These are phyloP conservation scores for Carposina sasakii DNA, from an alignment of 1,140 invertebrate genomes.

Conservation along the genomic window DNA sequence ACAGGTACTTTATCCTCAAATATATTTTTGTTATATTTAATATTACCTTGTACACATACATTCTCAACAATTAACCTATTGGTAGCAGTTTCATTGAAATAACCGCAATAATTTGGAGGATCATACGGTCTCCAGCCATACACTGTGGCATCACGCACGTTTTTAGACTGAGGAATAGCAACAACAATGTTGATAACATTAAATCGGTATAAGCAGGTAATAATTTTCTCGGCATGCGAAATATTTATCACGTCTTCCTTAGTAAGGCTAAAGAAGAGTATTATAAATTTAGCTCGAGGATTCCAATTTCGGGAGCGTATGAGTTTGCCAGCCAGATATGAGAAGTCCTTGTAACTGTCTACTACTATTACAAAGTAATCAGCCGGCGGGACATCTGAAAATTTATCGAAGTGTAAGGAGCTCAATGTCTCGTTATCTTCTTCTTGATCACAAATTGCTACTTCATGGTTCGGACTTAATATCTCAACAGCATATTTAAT, in stretches of 20 bases:
- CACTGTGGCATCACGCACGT: slow-evolving; percentile 34
- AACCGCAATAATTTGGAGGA: slow-evolving; percentile 55
- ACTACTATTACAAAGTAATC: slow-evolving; percentile 52
- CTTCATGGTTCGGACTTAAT: slow-evolving; percentile 14
- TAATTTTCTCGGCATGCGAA: slow-evolving; percentile 35
- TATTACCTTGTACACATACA: slow-evolving; percentile 35
- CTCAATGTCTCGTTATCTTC: slow-evolving; percentile 1
- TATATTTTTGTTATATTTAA: slow-evolving; percentile 27
- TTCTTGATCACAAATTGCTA: slow-evolving; percentile 20
- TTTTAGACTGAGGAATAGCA: slow-evolving; percentile 30
- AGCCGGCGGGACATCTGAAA: slow-evolving; percentile 28
- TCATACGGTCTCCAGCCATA: slow-evolving; percentile 57
- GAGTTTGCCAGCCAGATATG: slow-evolving; percentile 32
- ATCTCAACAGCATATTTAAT: slow-evolving; percentile 35
- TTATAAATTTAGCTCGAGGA: slow-evolving; percentile 45
- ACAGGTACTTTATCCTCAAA: slow-evolving; percentile 43
- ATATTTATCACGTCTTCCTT: slow-evolving; percentile 18
- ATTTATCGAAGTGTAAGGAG: slow-evolving; percentile 25
- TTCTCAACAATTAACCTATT: slow-evolving; percentile 37
- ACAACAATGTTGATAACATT: slow-evolving; percentile 47
- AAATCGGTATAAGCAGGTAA: slow-evolving; percentile 42
- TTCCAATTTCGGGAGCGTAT: slow-evolving; percentile 48
- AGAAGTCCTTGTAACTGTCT: slow-evolving; percentile 39
- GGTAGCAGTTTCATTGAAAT: slow-evolving; percentile 43
- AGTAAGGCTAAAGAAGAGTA: slow-evolving; percentile 35